A percentile compares a stretch with the other conserved stretches of the same genome.
Evolutionary conservation across 2,113 vertebrate genomes (phyloP).

Genomic region (Alces alces): DNA sequence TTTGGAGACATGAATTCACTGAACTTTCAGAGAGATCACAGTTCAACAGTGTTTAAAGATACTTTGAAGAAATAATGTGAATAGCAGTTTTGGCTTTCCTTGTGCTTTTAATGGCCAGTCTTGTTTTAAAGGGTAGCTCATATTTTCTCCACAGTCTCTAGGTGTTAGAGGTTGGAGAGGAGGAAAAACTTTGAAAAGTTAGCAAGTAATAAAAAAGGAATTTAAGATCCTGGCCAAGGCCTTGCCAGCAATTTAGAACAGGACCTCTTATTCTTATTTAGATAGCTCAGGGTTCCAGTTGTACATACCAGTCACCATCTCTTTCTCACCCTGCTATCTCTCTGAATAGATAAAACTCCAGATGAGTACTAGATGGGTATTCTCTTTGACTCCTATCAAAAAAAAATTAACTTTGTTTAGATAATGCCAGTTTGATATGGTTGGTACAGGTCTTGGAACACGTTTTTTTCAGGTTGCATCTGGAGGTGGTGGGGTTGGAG

Average conservation of each 20-base stretch:
- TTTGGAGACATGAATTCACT: not conserved
- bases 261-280: not conserved
- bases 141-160: not conserved
- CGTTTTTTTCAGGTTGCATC: conserved; percentile 74
- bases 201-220: not conserved
- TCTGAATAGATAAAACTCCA: not conserved
- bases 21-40: not conserved
- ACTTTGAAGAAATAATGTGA: not conserved
- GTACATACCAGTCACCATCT: not conserved
- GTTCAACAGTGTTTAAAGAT: not conserved
- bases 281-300: not conserved
- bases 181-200: not conserved
- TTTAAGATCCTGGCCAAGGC: not conserved
- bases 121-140: not conserved
- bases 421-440: not conserved
- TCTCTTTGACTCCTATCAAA: not conserved
- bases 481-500: conserved; percentile 70
- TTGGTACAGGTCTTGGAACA: conserved; percentile 26
- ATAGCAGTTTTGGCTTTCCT: not conserved
- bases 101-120: not conserved
- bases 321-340: not conserved
- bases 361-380: not conserved
- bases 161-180: not conserved
- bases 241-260: not conserved
- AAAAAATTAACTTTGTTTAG: not conserved